Evolutionary conservation across 2,888 invertebrate genomes (phyloP), one percentile per base, ranked within the genome.

Genomic region (Abrostola triplasia): DNA sequence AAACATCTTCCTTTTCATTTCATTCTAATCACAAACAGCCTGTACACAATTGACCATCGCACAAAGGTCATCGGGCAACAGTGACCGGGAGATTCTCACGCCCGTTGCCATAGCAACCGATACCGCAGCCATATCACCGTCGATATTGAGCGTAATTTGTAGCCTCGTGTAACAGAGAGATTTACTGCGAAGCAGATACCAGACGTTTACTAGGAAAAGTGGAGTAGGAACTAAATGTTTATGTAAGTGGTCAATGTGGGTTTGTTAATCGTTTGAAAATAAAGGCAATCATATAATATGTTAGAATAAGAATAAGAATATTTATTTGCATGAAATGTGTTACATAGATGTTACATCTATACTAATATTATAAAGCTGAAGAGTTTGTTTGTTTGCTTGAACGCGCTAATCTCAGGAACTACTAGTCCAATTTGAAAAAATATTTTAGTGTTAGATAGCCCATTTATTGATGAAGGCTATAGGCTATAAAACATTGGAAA

Each of bases 81-180:
- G 70, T 77, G 80, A 78, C 79, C 81, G 69, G 53, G 38, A 76
- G 84, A 77, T 91, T 92, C 91, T 88, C 91, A 92, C 90, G 90
- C 85, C 74, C 78, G 89, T 90, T 86, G 81, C 88, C 83, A 87
- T 88, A 67, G 89, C 87, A 88, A 89, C 89, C 84, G 88, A 87
- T 87, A 85, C 85, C 77, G 60, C 82, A 70, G 73, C 77, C 82
- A 79, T 88, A 90, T 91, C 89, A 88, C 85, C 74, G 82, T 76
- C 82, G 90, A 89, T 90, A 90, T 89, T 88, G 87, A 86, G 86
- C 88, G 90, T 92, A 91, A 92, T 92, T 91, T 92, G 92, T 91
- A 88, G 90, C 88, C 83, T 89, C 90, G 90, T 90, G 91, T 84
- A 73, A 75, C 67, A 63, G 61, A 49, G 73, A 84, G 88, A 91